phyloP scores from a whole-genome alignment of 2,888 invertebrate genomes.

The Nemurella pictetii region DNA sequence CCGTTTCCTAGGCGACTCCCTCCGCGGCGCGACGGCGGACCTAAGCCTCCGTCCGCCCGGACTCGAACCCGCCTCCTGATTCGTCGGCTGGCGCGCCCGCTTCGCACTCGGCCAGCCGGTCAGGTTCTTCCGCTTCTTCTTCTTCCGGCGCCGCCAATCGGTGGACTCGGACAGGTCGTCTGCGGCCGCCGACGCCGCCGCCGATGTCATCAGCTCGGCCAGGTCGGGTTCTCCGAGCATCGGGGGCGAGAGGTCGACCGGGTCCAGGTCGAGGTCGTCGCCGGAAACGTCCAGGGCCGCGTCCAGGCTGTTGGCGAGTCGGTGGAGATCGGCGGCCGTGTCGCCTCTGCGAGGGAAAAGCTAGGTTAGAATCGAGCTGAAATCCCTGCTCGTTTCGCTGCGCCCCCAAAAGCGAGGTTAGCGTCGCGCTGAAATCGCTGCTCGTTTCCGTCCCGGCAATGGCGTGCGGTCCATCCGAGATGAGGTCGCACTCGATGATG shows the following conservation, averaged over 20 bases:
- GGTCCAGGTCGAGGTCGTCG: slow-evolving; percentile 23
- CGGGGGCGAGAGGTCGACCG: background rate
- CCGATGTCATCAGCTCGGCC: background rate
- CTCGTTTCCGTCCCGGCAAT: too few relatives aligned
- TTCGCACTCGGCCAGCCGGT: slow-evolving; percentile 73
- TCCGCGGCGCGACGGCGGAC: background rate
- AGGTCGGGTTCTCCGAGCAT: background rate
- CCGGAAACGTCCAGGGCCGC: slow-evolving; percentile 5
- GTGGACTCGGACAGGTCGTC: background rate
- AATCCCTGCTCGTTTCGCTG: too few relatives aligned
- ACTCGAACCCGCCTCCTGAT: background rate
- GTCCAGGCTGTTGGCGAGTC: slow-evolving; percentile 21
- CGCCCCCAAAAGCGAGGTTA: too few relatives aligned
- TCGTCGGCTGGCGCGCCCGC: background rate
- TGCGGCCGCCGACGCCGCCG: background rate
- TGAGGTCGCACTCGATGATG: too few relatives aligned
- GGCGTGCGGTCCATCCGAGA: too few relatives aligned
- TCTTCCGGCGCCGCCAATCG: slow-evolving; percentile 34
- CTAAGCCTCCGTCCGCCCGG: background rate
- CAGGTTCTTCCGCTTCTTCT: slow-evolving; percentile 68
- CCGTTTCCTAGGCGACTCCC: slow-evolving; percentile 15
- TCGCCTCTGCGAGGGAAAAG: background rate
- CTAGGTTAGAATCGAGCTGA: too few relatives aligned
- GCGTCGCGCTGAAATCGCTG: too few relatives aligned
- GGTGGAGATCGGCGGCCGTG: slow-evolving; percentile 5